These are phyloP conservation scores for Ennomos fuscantarius DNA, from an alignment of 2,888 invertebrate genomes.

Conservation along the genomic window DNA sequence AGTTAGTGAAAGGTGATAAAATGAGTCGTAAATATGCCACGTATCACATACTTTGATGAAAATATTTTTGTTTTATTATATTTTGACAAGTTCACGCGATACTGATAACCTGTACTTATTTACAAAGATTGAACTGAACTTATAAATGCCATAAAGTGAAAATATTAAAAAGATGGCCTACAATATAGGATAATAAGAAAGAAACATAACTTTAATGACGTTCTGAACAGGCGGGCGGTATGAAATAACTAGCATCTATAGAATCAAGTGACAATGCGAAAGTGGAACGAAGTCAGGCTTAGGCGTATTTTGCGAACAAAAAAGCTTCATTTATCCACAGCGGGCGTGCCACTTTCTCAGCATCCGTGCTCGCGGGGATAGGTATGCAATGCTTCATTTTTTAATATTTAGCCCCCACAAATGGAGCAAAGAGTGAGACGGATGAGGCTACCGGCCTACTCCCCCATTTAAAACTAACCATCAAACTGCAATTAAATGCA, in stretches of 20 bases:
- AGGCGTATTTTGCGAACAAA: constrained; percentile 81
- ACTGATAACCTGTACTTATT: no score
- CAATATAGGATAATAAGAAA: no score
- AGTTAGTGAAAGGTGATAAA: no score
- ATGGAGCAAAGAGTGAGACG: constrained; percentile 52
- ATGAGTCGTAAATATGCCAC: no score
- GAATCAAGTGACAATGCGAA: constrained; percentile 78
- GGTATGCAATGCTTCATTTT: constrained; percentile 70
- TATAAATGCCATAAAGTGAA: no score
- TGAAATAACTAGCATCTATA: constrained; percentile 79
- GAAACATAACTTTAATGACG: constrained; percentile 69
- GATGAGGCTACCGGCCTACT: constrained; percentile 57
- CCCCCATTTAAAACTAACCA: constrained; percentile 54
- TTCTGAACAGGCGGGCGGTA: constrained; percentile 46
- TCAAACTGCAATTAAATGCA: constrained; percentile 81
- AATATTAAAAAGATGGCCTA: no score
- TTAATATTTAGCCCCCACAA: constrained; percentile 74
- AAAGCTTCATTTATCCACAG: constrained; percentile 83
- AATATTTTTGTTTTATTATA: no score
- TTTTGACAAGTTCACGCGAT: no score
- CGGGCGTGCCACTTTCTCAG: constrained; percentile 84
- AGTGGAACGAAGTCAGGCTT: constrained; percentile 77
- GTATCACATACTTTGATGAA: no score
- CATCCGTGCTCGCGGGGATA: constrained; percentile 80
- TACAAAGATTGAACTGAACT: no score